phyloP scores from a whole-genome alignment of 2,888 invertebrate genomes.

The Disparrhopalites patrizii region DNA sequence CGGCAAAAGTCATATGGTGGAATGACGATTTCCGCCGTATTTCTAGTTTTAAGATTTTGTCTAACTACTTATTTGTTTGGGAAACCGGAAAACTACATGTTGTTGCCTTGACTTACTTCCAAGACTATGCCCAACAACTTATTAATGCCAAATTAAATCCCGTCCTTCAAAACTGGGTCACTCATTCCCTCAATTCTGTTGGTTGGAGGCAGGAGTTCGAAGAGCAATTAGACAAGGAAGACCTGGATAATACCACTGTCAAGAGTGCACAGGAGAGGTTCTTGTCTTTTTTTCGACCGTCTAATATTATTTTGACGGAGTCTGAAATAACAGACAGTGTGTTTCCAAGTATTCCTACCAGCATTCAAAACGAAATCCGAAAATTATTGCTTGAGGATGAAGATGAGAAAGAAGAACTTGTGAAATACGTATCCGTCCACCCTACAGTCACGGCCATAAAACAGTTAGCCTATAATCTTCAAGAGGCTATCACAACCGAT shows the following conservation, averaged over 20 bases:
- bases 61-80: slow-evolving; percentile 47
- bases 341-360: too few species aligned
- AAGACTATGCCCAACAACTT: slow-evolving; percentile 40
- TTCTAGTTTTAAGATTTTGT: slow-evolving; percentile 40
- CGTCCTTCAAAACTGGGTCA: slow-evolving; percentile 39
- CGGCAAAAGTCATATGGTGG: slow-evolving; percentile 33
- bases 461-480: not conserved
- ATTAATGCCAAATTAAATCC: slow-evolving; percentile 35
- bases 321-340: too few species aligned
- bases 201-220: slow-evolving; percentile 21
- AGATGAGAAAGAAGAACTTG: not conserved
- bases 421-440: not conserved
- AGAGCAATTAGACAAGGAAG: too few species aligned
- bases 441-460: not conserved
- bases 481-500: not conserved
- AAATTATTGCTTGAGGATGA: not conserved
- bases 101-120: slow-evolving; percentile 39
- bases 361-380: not conserved
- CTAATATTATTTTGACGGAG: too few species aligned
- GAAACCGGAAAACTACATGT: slow-evolving; percentile 39
- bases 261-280: too few species aligned
- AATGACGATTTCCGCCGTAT: slow-evolving; percentile 43
- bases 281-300: too few species aligned
- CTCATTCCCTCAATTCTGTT: slow-evolving; percentile 28
- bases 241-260: too few species aligned